phyloP scores from a whole-genome alignment of 2,113 vertebrate genomes.

The Pachyramphus minor region DNA sequence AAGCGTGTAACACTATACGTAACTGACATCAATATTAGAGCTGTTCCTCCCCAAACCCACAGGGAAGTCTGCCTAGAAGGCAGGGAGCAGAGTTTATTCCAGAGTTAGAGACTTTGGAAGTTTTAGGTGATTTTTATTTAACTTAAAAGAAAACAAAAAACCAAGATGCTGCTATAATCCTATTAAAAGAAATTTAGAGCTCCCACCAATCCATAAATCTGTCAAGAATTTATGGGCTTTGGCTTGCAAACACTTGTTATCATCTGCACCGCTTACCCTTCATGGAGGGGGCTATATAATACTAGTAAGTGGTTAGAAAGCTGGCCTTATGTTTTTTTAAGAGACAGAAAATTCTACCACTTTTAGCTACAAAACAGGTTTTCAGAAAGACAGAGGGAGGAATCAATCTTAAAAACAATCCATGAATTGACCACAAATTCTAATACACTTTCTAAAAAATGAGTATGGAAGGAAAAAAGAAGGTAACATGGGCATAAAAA shows the following conservation, averaged over 20 bases:
- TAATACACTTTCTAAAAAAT: not conserved
- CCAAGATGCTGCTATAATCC: not conserved
- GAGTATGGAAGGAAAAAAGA: not conserved
- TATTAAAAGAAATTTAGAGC: not conserved
- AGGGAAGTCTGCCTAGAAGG: not conserved
- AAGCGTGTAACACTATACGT: not conserved
- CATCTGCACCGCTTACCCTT: not conserved
- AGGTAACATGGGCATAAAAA: not conserved
- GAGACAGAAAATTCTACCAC: not conserved
- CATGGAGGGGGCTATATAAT: not conserved
- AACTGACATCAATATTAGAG: not conserved
- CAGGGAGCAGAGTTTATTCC: not conserved
- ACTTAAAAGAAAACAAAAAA: not conserved
- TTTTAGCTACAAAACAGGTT: not conserved
- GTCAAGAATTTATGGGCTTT: not conserved
- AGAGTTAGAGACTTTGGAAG: not conserved
- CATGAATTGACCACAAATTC: not conserved
- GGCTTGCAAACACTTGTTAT: conserved; percentile 4
- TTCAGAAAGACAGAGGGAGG: not conserved
- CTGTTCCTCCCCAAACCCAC: not conserved
- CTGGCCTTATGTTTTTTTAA: not conserved
- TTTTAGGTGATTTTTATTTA: not conserved
- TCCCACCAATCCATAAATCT: not conserved
- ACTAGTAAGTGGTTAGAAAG: not conserved
- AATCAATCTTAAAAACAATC: not conserved